phyloP scores from a whole-genome alignment of 2,797 vertebrate genomes.

The Lepus oiostolus region DNA sequence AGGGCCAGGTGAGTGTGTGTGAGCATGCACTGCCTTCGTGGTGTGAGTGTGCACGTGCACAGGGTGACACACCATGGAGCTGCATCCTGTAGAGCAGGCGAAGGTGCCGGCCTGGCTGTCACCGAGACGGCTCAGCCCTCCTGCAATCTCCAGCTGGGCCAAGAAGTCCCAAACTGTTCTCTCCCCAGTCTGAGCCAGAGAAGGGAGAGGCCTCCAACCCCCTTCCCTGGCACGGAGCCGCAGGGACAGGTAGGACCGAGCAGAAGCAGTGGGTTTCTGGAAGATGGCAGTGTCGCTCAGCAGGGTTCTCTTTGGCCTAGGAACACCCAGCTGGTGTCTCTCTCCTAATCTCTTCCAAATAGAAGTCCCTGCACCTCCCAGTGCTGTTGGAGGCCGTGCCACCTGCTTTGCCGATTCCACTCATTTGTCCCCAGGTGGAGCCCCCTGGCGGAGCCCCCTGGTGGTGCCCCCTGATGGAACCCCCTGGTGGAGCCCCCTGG shows the following conservation, averaged over 20 bases:
- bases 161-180: too few species aligned
- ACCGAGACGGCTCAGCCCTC: not conserved
- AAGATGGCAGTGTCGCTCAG: not conserved
- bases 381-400: not conserved
- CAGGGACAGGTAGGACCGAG: not conserved
- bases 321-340: not conserved
- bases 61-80: not conserved
- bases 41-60: not conserved
- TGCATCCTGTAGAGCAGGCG: not conserved
- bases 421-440: not conserved
- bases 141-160: fast-evolving
- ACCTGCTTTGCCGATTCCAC: fast-evolving
- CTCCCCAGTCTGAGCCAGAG: not conserved
- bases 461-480: too few species aligned
- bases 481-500: too few species aligned
- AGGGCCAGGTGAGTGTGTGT: not conserved
- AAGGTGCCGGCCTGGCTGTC: not conserved
- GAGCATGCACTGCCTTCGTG: not conserved
- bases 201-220: not conserved
- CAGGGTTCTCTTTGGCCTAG: not conserved
- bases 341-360: not conserved
- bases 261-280: not conserved
- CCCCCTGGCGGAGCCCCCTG: too few species aligned
- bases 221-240: not conserved
- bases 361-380: not conserved